Percentiles rank a stretch among this genome's conserved stretches.
Evolutionary conservation across 2,113 vertebrate genomes (phyloP).

Genomic region (Cyprinodon variegatus): DNA sequence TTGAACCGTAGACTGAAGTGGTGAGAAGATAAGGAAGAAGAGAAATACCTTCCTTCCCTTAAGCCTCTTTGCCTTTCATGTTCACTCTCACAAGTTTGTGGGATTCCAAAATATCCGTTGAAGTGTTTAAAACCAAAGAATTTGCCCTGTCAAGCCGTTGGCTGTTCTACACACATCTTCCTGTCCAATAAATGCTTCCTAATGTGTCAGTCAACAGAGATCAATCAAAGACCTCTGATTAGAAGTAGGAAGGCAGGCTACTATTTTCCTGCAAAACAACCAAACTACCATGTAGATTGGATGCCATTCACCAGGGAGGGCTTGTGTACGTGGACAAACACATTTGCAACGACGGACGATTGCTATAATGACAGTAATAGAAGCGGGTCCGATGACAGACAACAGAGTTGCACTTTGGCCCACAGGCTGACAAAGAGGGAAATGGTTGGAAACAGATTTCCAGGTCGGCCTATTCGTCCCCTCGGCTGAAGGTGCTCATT

Average conservation of each 20-base stretch:
- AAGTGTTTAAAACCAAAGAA: slow-evolving; percentile 32
- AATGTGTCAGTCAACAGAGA: slow-evolving; percentile 54
- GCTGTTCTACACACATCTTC: slow-evolving; percentile 50
- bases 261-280: slow-evolving; percentile 62
- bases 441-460: slow-evolving; percentile 69
- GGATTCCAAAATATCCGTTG: slow-evolving; percentile 18
- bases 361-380: slow-evolving; percentile 79
- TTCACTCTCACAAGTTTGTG: slow-evolving; percentile 13
- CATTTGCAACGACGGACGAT: slow-evolving; percentile 69
- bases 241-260: slow-evolving; percentile 54
- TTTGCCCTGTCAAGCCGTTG: slow-evolving; percentile 45
- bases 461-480: slow-evolving; percentile 33
- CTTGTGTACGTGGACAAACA: slow-evolving; percentile 76
- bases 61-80: slow-evolving; percentile 56
- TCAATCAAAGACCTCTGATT: slow-evolving; percentile 77
- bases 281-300: slow-evolving; percentile 76
- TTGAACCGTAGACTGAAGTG: slow-evolving; percentile 47
- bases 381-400: slow-evolving; percentile 63
- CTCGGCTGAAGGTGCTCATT: slow-evolving; percentile 76
- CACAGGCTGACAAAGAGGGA: slow-evolving; percentile 71
- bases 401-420: slow-evolving; percentile 66
- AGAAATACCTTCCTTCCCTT: slow-evolving; percentile 32
- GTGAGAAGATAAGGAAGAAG: slow-evolving; percentile 16
- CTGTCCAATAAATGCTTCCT: slow-evolving; percentile 45
- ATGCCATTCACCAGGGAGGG: slow-evolving; percentile 71